Conservation (phyloP, 2,797 vertebrate genomes). For the Pseudopleuronectes americanus region DNA sequence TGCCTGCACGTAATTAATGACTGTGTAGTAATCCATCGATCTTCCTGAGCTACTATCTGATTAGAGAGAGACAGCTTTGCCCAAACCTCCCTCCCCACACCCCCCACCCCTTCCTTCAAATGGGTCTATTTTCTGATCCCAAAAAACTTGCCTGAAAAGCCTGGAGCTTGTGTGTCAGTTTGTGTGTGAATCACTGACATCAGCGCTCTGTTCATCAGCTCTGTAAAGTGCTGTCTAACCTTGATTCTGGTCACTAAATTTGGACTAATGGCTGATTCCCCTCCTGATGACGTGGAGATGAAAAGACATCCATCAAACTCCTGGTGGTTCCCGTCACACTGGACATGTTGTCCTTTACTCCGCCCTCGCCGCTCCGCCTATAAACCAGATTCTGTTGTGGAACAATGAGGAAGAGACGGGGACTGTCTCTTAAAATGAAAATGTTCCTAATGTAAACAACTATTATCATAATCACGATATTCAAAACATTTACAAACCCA, state of each 20-base stretch:
- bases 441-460: too few species aligned
- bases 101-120: background rate
- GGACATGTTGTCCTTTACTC: background rate
- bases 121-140: background rate
- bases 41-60: background rate
- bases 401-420: too few species aligned
- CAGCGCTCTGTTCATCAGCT: constrained; percentile 11
- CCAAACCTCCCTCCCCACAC: background rate
- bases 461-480: too few species aligned
- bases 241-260: background rate
- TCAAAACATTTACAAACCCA: too few species aligned
- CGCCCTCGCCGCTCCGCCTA: background rate
- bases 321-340: background rate
- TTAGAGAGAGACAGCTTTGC: background rate
- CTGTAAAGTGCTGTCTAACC: constrained; percentile 11
- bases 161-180: constrained; percentile 3
- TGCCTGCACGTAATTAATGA: too few species aligned
- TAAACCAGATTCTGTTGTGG: too few species aligned
- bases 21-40: background rate
- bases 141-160: background rate
- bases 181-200: constrained; percentile 10
- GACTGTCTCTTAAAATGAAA: too few species aligned
- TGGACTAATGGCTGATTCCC: background rate
- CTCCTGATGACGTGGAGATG: constrained; percentile 6
- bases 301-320: constrained; percentile 20